These are phyloP conservation scores for Volucella inflata DNA, from an alignment of 2,888 invertebrate species.

Conservation along the genomic window DNA sequence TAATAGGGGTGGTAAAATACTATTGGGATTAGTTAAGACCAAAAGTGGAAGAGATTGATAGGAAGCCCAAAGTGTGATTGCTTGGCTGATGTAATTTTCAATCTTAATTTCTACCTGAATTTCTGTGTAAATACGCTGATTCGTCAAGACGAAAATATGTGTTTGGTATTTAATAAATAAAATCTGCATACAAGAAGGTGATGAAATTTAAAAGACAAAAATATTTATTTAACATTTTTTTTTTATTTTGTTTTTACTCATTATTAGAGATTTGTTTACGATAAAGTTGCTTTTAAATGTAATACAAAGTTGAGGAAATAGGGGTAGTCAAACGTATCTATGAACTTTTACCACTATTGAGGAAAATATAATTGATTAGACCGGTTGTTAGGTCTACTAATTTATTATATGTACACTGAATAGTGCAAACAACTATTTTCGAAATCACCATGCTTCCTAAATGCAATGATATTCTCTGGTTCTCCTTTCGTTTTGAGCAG, in stretches of 20 bases:
- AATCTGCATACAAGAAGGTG: conserved; percentile 26
- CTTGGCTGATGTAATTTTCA: conserved; percentile 68
- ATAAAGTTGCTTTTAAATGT: too few species aligned
- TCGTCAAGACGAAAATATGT: conserved; percentile 16
- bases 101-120: conserved; percentile 47
- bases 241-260: neutral
- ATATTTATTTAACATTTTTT: conserved; percentile 29
- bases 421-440: too few species aligned
- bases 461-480: too few species aligned
- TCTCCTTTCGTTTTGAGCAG: too few species aligned
- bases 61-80: conserved; percentile 21
- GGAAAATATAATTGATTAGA: too few species aligned
- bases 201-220: conserved; percentile 39
- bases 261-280: too few species aligned
- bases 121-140: conserved; percentile 16
- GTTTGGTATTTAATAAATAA: conserved; percentile 43
- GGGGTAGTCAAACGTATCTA: too few species aligned
- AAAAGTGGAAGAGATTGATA: conserved; percentile 14
- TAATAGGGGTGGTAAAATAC: conserved; percentile 31
- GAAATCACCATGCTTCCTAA: too few species aligned
- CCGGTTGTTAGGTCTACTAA: too few species aligned
- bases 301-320: too few species aligned
- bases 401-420: too few species aligned
- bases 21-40: conserved; percentile 51
- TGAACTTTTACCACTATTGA: too few species aligned